Evolutionary conservation across 1,140 invertebrate species (phyloP).

Genomic region (Laupala kohalensis): DNA sequence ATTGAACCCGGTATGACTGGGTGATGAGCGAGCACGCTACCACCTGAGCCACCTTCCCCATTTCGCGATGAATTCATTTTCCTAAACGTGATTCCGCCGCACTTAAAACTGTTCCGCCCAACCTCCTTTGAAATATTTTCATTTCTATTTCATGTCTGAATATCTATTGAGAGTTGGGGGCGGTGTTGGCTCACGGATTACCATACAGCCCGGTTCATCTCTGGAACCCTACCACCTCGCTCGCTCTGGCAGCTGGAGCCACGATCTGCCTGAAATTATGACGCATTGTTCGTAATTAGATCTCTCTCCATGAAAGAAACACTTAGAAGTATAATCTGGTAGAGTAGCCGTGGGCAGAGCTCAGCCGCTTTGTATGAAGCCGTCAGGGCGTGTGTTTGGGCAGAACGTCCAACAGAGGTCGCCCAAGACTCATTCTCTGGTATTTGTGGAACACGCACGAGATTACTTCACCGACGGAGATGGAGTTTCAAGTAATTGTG

Average conservation of each 20-base stretch:
- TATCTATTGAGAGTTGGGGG: not conserved
- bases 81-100: not conserved
- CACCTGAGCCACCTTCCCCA: too few species aligned
- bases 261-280: conserved; percentile 3
- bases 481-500: too few species aligned
- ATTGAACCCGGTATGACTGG: too few species aligned
- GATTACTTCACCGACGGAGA: too few species aligned
- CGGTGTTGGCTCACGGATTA: not conserved
- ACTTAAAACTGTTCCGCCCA: not conserved
- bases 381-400: not conserved
- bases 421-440: too few species aligned
- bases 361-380: not conserved
- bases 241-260: not conserved
- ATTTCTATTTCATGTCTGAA: not conserved
- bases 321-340: not conserved
- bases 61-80: too few species aligned
- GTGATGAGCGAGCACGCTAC: too few species aligned
- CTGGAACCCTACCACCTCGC: too few species aligned
- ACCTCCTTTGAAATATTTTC: not conserved
- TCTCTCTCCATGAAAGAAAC: conserved; percentile 2
- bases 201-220: not conserved
- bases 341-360: not conserved
- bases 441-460: too few species aligned
- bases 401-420: too few species aligned
- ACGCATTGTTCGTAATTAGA: conserved; percentile 5